Percentiles rank a stretch among this genome's conserved stretches.
These are phyloP conservation scores for Theropithecus gelada DNA, from an alignment of 2,113 vertebrate genomes.

Conservation along the genomic window DNA sequence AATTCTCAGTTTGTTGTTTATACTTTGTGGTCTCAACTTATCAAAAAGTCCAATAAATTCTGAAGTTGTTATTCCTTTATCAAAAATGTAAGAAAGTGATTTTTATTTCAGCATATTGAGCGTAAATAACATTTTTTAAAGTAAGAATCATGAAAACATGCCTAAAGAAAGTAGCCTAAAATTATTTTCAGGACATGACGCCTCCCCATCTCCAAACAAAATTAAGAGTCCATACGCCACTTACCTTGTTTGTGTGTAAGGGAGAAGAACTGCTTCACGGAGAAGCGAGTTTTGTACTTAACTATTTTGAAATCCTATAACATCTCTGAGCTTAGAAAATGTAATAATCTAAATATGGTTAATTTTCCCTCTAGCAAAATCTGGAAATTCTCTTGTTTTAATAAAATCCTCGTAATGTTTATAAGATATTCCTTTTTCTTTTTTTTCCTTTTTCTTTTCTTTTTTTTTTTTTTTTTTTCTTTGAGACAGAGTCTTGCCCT, in stretches of 20 bases:
- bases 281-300: constrained; percentile 1
- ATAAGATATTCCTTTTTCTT: background rate
- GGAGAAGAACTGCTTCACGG: background rate
- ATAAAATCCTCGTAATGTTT: background rate
- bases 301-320: background rate
- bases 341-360: background rate
- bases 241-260: background rate
- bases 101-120: constrained; percentile 5
- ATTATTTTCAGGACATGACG: background rate
- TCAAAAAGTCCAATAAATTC: background rate
- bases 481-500: no score
- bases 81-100: background rate
- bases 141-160: constrained; percentile 9
- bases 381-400: background rate
- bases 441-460: background rate
- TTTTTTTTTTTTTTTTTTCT: no score
- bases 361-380: background rate
- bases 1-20: background rate
- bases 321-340: constrained; percentile 37
- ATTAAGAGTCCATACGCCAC: background rate
- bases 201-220: background rate
- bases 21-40: background rate
- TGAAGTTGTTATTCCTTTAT: background rate
- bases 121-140: background rate
- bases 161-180: background rate